Evolutionary conservation across 2,797 vertebrate species (phyloP).

Genomic region (Enteromius radiatus): DNA sequence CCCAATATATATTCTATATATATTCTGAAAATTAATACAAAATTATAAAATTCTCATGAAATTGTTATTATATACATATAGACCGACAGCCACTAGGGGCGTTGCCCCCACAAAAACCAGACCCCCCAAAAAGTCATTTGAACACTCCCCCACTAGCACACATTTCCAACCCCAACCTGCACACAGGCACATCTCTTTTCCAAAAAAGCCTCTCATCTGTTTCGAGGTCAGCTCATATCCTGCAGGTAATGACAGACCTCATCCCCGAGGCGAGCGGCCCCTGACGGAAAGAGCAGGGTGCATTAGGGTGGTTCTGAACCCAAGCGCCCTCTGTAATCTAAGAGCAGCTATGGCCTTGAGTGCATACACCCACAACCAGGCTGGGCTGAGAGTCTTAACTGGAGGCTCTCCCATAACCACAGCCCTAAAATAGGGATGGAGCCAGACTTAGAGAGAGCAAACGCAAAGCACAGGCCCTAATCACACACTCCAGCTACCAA

Average conservation of each 20-base stretch:
- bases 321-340: slow-evolving; percentile 33
- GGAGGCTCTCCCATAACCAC: slow-evolving; percentile 32
- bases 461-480: slow-evolving; percentile 7
- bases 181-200: background rate
- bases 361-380: slow-evolving; percentile 26
- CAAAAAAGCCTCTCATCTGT: slow-evolving; percentile 41
- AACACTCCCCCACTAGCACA: slow-evolving; percentile 53
- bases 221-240: slow-evolving; percentile 49
- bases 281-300: slow-evolving; percentile 24
- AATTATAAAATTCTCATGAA: too few species aligned
- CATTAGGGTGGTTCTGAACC: slow-evolving; percentile 27
- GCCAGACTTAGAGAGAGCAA: slow-evolving; percentile 22
- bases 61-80: too few species aligned
- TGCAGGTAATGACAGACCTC: slow-evolving; percentile 56
- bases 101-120: background rate
- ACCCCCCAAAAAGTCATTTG: background rate
- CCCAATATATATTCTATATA: too few species aligned
- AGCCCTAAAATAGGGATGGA: slow-evolving; percentile 29
- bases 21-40: too few species aligned
- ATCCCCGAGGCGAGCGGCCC: background rate
- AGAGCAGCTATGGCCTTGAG: slow-evolving; percentile 13
- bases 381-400: slow-evolving; percentile 27
- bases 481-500: slow-evolving; percentile 16
- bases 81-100: background rate
- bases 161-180: slow-evolving; percentile 11